A percentile compares a stretch with the other conserved stretches of the same genome.
These are phyloP conservation scores for Anoplolepis gracilipes DNA, from an alignment of 1,140 invertebrate species.

Conservation along the genomic window DNA sequence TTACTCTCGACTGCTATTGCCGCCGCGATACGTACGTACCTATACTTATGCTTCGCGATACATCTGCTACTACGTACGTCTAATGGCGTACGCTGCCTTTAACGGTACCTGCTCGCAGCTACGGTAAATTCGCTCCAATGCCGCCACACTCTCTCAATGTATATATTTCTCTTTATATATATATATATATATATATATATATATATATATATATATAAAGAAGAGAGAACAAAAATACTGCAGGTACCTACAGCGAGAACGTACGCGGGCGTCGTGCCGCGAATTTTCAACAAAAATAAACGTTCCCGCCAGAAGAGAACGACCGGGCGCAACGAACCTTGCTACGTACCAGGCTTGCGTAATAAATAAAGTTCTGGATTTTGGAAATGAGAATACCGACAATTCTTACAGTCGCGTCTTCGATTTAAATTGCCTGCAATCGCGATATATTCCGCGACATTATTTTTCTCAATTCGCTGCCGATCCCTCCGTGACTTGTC, in stretches of 20 bases:
- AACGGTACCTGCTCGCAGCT: conserved; percentile 47
- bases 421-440: not conserved
- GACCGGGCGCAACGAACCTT: not conserved
- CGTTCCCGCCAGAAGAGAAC: conserved; percentile 26
- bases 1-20: conserved; percentile 67
- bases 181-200: not conserved
- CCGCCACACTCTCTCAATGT: conserved; percentile 35
- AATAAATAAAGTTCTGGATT: conserved; percentile 57
- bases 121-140: conserved; percentile 65
- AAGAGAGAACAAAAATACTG: conserved; percentile 60
- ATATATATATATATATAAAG: not conserved
- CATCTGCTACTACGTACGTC: conserved; percentile 39
- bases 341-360: conserved; percentile 6
- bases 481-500: not conserved
- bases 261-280: conserved; percentile 54
- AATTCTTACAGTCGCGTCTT: conserved; percentile 9
- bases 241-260: conserved; percentile 46
- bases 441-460: not conserved
- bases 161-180: conserved; percentile 21
- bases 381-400: conserved; percentile 23
- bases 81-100: conserved; percentile 66
- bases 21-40: conserved; percentile 23
- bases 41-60: conserved; percentile 2
- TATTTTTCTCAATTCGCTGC: not conserved
- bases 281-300: conserved; percentile 69